These are phyloP conservation scores for Noctua fimbriata DNA, from an alignment of 2,888 invertebrate species.

Conservation along the genomic window DNA sequence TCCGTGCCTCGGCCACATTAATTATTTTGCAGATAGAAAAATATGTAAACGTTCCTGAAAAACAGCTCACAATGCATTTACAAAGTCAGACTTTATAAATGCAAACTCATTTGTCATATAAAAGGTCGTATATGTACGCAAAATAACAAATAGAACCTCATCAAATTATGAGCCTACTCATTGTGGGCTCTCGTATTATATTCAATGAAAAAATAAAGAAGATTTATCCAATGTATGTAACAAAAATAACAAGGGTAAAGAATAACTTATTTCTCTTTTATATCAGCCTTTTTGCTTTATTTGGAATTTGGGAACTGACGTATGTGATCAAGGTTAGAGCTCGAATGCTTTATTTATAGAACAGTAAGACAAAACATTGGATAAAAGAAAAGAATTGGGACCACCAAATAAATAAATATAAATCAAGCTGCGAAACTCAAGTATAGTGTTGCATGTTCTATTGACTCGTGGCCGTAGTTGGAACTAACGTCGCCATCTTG, in stretches of 20 bases:
- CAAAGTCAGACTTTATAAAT: slow-evolving; percentile 17
- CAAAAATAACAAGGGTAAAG: slow-evolving; percentile 29
- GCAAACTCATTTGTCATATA: slow-evolving; percentile 14
- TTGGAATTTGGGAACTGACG: slow-evolving; percentile 32
- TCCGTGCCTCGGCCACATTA: background rate
- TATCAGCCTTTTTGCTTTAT: slow-evolving; percentile 24
- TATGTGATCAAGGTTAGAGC: slow-evolving; percentile 40
- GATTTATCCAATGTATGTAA: slow-evolving; percentile 32
- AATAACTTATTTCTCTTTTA: slow-evolving; percentile 38
- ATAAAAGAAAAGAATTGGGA: background rate
- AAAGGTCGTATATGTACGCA: background rate
- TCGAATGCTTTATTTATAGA: slow-evolving; percentile 42
- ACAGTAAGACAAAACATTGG: background rate
- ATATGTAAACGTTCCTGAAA: background rate
- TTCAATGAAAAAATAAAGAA: slow-evolving; percentile 39
- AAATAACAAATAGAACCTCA: slow-evolving; percentile 37
- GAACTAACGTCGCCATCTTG: background rate
- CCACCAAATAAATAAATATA: background rate
- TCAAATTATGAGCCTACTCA: slow-evolving; percentile 39
- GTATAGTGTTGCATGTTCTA: background rate
- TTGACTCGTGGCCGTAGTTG: background rate
- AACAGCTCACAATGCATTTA: background rate
- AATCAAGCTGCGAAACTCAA: background rate
- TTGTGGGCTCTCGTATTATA: slow-evolving; percentile 30
- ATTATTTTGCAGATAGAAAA: background rate